Percentiles rank a stretch among this genome's conserved stretches.
phyloP scores from a whole-genome alignment of 2,888 invertebrate species.

The Ctenicera cuprea region DNA sequence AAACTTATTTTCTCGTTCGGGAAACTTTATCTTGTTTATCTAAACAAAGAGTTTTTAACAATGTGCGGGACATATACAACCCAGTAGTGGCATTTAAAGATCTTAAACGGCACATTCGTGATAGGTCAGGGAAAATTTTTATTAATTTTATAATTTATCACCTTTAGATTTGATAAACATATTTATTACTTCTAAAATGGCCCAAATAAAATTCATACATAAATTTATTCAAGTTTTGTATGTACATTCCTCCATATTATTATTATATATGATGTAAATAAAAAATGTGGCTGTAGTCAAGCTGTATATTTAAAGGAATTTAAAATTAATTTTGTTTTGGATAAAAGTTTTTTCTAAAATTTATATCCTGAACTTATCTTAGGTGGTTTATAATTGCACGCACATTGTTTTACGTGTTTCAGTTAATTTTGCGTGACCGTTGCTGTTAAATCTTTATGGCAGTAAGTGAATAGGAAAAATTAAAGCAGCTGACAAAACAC shows the following conservation, averaged over 20 bases:
- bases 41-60: no score
- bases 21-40: no score
- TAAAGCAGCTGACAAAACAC: not conserved
- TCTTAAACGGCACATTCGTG: no score
- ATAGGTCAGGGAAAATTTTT: no score
- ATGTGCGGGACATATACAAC: no score
- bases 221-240: not conserved
- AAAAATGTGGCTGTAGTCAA: not conserved
- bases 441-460: not conserved
- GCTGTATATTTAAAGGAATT: not conserved
- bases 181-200: not conserved
- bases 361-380: constrained; percentile 7
- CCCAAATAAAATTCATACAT: no score
- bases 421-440: constrained; percentile 20
- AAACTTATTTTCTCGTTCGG: no score
- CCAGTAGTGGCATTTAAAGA: no score
- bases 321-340: not conserved
- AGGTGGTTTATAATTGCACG: constrained; percentile 7
- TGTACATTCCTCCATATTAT: constrained; percentile 11
- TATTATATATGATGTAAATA: not conserved
- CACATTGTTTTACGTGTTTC: constrained; percentile 21
- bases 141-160: not conserved
- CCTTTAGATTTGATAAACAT: not conserved
- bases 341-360: not conserved
- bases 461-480: not conserved